Evolutionary conservation across 2,113 vertebrate species (phyloP).

Genomic region (Tragulus kanchil): DNA sequence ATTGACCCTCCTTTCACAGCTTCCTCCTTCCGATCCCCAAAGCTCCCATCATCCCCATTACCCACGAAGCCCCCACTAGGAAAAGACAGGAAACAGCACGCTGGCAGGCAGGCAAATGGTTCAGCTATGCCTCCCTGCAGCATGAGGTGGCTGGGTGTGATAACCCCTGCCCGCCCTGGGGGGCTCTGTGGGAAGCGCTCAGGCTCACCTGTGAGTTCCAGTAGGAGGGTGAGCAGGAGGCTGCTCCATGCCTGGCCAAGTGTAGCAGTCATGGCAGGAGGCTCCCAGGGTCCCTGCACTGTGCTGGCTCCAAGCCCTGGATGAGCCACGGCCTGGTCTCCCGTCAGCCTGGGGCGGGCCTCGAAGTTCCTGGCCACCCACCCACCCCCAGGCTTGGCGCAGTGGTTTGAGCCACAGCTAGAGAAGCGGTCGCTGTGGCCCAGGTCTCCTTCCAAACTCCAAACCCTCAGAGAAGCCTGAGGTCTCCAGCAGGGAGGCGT

Average conservation of each 20-base stretch:
- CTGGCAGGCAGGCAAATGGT: background rate
- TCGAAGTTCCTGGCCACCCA: background rate
- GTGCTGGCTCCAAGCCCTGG: background rate
- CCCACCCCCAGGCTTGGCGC: background rate
- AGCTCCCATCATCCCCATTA: background rate
- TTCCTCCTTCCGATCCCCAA: background rate
- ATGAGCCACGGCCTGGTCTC: background rate
- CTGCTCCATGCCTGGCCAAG: background rate
- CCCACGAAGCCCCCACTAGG: background rate
- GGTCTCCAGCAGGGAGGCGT: background rate
- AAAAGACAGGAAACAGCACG: background rate
- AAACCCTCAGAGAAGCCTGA: background rate
- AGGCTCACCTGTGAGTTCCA: conserved; percentile 62
- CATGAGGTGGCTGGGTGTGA: background rate
- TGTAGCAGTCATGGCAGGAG: background rate
- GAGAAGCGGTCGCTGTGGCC: conserved; percentile 57
- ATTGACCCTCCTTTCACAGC: background rate
- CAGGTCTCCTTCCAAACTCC: background rate
- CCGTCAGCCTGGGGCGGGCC: background rate
- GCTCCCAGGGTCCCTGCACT: background rate
- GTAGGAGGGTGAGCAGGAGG: conserved; percentile 20
- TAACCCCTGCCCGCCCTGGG: background rate
- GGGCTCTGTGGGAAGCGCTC: background rate
- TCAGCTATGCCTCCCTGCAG: background rate
- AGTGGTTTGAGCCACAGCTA: background rate